phyloP scores from a whole-genome alignment of 2,888 invertebrate species.

The Taenaris catops region DNA sequence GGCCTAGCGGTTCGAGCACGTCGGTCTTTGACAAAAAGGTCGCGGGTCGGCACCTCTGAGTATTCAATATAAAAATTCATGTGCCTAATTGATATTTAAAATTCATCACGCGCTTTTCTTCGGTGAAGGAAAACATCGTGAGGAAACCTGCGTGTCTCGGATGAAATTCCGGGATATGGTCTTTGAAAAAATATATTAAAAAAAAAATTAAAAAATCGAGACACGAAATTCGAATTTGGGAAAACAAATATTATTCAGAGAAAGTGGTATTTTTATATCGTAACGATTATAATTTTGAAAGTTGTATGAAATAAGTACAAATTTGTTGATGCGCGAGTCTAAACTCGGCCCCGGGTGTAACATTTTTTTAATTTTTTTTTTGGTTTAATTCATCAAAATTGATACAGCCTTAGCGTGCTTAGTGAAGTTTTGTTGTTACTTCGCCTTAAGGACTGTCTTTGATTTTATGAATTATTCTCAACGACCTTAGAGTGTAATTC shows the following conservation, averaged over 20 bases:
- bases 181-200: slow-evolving; percentile 43
- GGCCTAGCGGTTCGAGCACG: no score
- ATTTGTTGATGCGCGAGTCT: slow-evolving; percentile 48
- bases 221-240: slow-evolving; percentile 57
- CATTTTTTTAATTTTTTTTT: no score
- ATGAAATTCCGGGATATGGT: no score
- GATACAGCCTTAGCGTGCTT: slow-evolving; percentile 32
- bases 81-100: no score
- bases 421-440: slow-evolving; percentile 4
- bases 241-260: slow-evolving; percentile 48
- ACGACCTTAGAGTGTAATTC: slow-evolving; percentile 48
- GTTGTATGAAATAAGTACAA: slow-evolving; percentile 63
- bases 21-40: no score
- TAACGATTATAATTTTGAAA: slow-evolving; percentile 51
- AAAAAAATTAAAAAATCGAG: slow-evolving; percentile 27
- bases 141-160: no score
- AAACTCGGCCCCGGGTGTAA: slow-evolving; percentile 57
- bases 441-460: slow-evolving; percentile 38
- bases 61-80: no score
- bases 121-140: no score
- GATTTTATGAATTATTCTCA: slow-evolving; percentile 45
- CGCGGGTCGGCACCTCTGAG: no score
- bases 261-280: slow-evolving; percentile 74
- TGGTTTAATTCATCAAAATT: slow-evolving; percentile 43
- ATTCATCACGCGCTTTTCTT: no score